Percentiles rank a stretch among this genome's conserved stretches.
These are phyloP conservation scores for Caenorhabditis becei DNA, from an alignment of 2,888 invertebrate genomes.

Conservation along the genomic window DNA sequence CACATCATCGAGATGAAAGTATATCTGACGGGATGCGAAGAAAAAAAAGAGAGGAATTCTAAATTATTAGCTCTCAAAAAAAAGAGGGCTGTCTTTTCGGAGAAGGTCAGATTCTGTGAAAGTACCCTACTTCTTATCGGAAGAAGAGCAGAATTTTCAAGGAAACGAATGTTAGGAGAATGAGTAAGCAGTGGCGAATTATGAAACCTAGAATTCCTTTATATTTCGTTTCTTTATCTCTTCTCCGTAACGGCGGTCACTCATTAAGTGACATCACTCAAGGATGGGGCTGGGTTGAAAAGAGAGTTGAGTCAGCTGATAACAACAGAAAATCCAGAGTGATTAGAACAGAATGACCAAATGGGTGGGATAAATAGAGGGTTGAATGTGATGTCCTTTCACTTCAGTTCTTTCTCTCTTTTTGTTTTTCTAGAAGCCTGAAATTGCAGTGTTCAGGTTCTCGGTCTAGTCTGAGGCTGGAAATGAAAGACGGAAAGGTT, in stretches of 20 bases:
- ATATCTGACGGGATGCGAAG: neutral
- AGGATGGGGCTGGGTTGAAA: conserved; percentile 8
- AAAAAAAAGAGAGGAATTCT: conserved; percentile 1
- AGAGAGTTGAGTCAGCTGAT: conserved; percentile 41
- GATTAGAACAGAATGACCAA: conserved; percentile 22
- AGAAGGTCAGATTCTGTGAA: conserved; percentile 23
- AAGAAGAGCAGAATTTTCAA: neutral
- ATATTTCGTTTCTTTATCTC: conserved; percentile 21
- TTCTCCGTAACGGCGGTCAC: conserved; percentile 2
- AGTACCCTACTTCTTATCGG: conserved; percentile 4
- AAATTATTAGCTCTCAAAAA: neutral
- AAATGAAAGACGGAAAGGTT: neutral
- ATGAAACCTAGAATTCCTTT: conserved; percentile 30
- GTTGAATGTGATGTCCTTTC: neutral
- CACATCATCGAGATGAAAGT: neutral
- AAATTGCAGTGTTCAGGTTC: conserved; percentile 9
- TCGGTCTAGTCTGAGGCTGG: neutral
- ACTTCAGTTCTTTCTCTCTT: neutral
- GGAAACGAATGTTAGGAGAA: conserved; percentile 7
- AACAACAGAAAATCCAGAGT: conserved; percentile 27
- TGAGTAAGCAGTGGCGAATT: conserved; percentile 19
- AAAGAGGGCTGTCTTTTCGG: neutral
- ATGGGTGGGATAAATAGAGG: conserved; percentile 22
- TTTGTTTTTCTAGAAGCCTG: conserved; percentile 4
- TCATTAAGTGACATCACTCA: conserved; percentile 33